These are phyloP conservation scores for Platorchestia sp. DNA, from an alignment of 1,140 invertebrate species.

Conservation along the genomic window DNA sequence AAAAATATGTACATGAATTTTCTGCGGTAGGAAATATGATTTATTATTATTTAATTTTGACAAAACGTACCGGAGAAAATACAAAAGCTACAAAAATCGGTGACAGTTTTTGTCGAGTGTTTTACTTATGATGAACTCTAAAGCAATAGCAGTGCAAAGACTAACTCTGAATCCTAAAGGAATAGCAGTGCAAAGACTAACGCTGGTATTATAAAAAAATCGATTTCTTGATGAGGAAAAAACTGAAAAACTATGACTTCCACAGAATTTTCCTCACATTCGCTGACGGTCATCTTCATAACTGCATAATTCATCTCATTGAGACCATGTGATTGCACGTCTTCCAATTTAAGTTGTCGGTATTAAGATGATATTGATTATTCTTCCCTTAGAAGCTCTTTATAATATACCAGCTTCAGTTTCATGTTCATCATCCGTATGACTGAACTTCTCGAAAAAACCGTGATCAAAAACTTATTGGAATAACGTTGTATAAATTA, in stretches of 20 bases:
- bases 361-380: no score
- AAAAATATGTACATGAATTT: no score
- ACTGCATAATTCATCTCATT: no score
- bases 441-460: not conserved
- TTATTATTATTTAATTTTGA: no score
- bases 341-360: no score
- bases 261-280: not conserved
- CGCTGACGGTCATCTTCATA: no score
- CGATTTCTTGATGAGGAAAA: not conserved
- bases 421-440: no score
- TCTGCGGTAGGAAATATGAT: no score
- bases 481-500: not conserved
- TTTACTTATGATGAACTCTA: not conserved
- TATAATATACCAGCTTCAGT: no score
- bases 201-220: not conserved
- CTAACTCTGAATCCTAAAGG: not conserved
- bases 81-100: not conserved
- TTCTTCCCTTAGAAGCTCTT: no score
- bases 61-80: not conserved
- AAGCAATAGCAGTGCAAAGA: not conserved
- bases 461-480: not conserved
- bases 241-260: not conserved
- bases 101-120: not conserved
- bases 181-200: not conserved
- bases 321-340: no score